phyloP scores from a whole-genome alignment of 2,113 vertebrate genomes.

The Apeltes quadracus region DNA sequence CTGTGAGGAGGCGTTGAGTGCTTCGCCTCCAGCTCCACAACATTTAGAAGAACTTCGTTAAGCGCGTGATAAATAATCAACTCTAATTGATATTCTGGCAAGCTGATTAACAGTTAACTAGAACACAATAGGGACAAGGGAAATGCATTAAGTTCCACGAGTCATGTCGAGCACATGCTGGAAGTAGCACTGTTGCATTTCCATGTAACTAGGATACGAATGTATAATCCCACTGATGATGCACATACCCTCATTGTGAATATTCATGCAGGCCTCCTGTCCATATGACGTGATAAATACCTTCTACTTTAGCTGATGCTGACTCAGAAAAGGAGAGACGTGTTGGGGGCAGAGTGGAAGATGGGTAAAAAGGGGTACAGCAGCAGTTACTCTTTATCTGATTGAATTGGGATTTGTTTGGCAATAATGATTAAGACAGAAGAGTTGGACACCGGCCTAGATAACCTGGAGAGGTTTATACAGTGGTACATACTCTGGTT shows the following conservation, averaged over 20 bases:
- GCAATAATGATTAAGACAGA: background rate
- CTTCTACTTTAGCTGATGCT: constrained; percentile 50
- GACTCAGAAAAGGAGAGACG: constrained; percentile 46
- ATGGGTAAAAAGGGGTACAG: background rate
- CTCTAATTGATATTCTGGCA: constrained; percentile 63
- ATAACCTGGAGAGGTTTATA: constrained; percentile 27
- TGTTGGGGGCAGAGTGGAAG: constrained; percentile 11
- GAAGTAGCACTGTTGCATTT: constrained; percentile 35
- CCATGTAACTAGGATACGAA: constrained; percentile 42
- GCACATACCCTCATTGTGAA: constrained; percentile 63
- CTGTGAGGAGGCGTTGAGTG: constrained; percentile 40
- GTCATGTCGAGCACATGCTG: constrained; percentile 19
- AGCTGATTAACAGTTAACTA: constrained; percentile 65
- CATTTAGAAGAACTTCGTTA: constrained; percentile 59
- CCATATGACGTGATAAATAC: constrained; percentile 54
- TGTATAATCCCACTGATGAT: constrained; percentile 40
- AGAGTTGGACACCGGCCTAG: background rate
- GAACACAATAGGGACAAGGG: constrained; percentile 54
- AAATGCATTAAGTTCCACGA: constrained; percentile 44
- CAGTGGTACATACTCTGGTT: background rate
- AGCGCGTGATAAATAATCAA: constrained; percentile 66
- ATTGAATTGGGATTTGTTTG: background rate
- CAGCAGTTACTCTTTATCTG: background rate
- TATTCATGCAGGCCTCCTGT: constrained; percentile 67
- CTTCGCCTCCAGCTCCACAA: constrained; percentile 30